Conservation (phyloP, 2,797 vertebrate genomes). For the Pangasius macronema region DNA sequence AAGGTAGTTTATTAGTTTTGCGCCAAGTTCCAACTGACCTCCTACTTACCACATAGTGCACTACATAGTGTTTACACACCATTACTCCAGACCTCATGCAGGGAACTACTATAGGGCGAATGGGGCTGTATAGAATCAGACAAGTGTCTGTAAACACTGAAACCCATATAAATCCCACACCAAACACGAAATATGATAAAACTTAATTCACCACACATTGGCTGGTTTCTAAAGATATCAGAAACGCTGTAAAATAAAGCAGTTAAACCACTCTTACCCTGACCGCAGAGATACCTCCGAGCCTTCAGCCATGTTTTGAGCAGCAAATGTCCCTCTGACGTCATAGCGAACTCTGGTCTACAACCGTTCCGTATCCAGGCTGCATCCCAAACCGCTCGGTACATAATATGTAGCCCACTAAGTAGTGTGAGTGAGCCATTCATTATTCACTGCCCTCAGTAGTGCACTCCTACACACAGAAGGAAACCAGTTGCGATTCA, state of each 20-base stretch:
- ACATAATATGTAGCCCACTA: neutral
- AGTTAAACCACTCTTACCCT: conserved; percentile 61
- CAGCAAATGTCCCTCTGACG: neutral
- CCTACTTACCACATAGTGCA: neutral
- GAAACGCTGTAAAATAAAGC: neutral
- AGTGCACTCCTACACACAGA: neutral
- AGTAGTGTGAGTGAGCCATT: neutral
- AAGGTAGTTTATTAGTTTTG: neutral
- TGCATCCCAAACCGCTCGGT: neutral
- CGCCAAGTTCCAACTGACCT: neutral
- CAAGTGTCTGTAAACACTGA: neutral
- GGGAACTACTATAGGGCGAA: neutral
- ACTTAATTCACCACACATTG: neutral
- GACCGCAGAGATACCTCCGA: conserved; percentile 11
- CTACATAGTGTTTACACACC: neutral
- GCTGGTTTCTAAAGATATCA: neutral
- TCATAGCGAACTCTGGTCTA: conserved; percentile 28
- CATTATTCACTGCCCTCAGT: neutral
- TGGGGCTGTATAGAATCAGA: neutral
- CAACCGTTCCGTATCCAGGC: neutral
- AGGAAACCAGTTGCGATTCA: neutral
- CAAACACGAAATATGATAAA: too few species aligned
- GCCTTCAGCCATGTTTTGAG: conserved; percentile 68
- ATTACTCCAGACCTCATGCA: neutral
- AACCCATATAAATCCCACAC: neutral